Evolutionary conservation across 2,113 vertebrate species (phyloP), one percentile per base, ranked within the genome.

Genomic region (Syngnathus scovelli): DNA sequence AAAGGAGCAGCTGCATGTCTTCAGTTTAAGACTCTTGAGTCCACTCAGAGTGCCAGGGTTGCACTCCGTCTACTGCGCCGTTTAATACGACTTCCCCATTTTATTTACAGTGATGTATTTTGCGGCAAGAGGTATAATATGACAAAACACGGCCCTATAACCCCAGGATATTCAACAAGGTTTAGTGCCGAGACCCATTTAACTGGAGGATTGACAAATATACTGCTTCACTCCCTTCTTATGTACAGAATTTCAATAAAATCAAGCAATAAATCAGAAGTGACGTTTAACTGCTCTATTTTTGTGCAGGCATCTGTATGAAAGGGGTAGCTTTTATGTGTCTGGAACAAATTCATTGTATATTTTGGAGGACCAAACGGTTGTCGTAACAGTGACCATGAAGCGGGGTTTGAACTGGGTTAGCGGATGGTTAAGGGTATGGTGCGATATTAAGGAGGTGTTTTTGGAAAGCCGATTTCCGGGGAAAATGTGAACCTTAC

Each of bases 61-160:
- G 93, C 92, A 94, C 93, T 95, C 93, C 92, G 82, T 92, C 92
- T 88, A 93, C 92, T 89, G 91, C 90, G 86, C 91, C 90, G 84
- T 94, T 94, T 95, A 95, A 95, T 94, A 93, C 91, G 91, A 93
- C 92, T 90, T 87, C 90, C 88, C 87, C 77, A 71, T 83, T 85
- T 92, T 92, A 95, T 95, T 96, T 96, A 95, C 92, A 90, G 85
- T 87, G 90, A 93, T 89, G 93, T 89, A 91, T 93, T 94, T 93
- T 93, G 93, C 94, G 93, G 92, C 92, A 91, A 94, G 92, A 93
- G 92, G 91, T 91, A 95, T 95, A 94, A 93, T 94, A 92, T 95
- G 94, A 93, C 93, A 95, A 93, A 92, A 92, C 90, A 90, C 62
- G 90, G 91, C 92, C 92, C 92, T 91, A 88, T 94, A 94, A 94